Conservation (phyloP, 2,797 vertebrate genomes). For the Sarcoramphus papa region DNA sequence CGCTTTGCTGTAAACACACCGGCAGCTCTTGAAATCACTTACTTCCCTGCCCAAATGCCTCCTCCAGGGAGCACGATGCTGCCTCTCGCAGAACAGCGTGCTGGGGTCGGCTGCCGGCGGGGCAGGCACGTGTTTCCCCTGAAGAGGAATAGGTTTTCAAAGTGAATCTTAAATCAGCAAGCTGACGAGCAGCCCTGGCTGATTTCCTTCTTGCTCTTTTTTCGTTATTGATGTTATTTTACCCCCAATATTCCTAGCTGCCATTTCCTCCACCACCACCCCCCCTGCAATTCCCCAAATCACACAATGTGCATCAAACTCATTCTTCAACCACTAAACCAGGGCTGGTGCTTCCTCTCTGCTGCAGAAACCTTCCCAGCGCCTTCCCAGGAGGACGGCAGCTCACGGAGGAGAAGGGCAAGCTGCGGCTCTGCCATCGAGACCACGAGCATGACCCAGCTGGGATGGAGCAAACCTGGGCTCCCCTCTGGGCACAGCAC, state of each 20-base stretch:
- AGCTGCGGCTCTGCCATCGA: not conserved
- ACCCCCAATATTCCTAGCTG: not conserved
- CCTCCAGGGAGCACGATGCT: not conserved
- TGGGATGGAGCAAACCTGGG: not conserved
- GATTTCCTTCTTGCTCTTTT: not conserved
- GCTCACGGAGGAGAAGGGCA: not conserved
- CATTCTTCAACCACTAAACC: not conserved
- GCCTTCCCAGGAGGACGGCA: not conserved
- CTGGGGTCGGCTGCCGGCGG: not conserved
- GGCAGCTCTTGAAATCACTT: not conserved
- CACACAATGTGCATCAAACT: rapidly evolving
- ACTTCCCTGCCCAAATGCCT: not conserved
- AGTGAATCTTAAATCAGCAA: slow-evolving; percentile 26
- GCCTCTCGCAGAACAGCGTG: not conserved
- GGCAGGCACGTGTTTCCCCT: not conserved
- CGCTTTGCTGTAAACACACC: not conserved
- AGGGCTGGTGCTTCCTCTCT: not conserved
- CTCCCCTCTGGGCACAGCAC: not conserved
- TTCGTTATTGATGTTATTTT: not conserved
- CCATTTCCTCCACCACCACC: not conserved
- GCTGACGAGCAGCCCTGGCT: not conserved
- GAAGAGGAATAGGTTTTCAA: slow-evolving; percentile 11
- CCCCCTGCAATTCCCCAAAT: not conserved
- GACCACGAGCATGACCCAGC: rapidly evolving
- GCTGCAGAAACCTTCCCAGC: not conserved